Evolutionary conservation across 2,797 vertebrate species (phyloP), one percentile per base, ranked within the genome.

Genomic region (Lithobates pipiens): DNA sequence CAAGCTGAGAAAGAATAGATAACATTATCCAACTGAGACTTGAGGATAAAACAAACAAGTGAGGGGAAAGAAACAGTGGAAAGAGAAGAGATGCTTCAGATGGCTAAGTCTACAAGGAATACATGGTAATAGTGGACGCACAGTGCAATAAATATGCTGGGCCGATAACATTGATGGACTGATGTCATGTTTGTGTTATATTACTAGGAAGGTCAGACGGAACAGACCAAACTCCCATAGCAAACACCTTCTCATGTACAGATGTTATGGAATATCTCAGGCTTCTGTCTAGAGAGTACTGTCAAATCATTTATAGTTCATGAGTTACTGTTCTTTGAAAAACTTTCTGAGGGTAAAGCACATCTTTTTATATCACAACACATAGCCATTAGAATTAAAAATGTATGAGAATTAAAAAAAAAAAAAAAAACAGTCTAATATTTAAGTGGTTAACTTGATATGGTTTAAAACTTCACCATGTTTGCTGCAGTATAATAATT

Each of bases 1-100:
- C 73, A 82, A 77, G 73, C 85, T 72, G 74, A 46, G 70, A 81
- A 77, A 82, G 74, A 86, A 86, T 82, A 77, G 74, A 67, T 70
- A 86, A 69, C 79, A 81, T 86, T 86, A 34, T 72, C 84, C 84
- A 70, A 71, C 44, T 80, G 78, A 75, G 72, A 70, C 46, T 76
- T 86, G 34, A 76, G 32, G 25, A 85, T 73, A 79, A 78, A 79
- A 79, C 69, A 85, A 85, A 81, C 50, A 81, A 44, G 44, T 44
- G 54, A 42, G 25, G 69, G 21, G 57, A 71, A 65, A 85, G 42
- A 75, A 54, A 57, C 42, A 39, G 68, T 11, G 63, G 32, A 69
- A 39, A n/a, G 25, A 57, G 9, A 61, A 42, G 42, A 57, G 42
- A 81, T 27, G n/a, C 57, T 69, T 8, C 7, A 32, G 34, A 80